Conservation (phyloP, 2,113 vertebrate genomes). For the Mastomys natalensis region DNA sequence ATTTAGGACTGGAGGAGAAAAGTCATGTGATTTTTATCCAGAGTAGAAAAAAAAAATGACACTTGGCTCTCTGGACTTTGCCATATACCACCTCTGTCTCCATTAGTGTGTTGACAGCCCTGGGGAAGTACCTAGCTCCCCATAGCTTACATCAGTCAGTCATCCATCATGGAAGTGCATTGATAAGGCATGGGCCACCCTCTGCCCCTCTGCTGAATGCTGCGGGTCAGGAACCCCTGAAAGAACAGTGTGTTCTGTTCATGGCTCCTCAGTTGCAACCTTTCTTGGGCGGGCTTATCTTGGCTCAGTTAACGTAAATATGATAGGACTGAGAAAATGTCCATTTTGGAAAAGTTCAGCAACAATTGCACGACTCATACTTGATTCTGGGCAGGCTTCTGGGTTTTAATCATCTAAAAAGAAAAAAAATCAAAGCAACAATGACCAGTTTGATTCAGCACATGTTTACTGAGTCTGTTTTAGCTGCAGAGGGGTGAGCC, state of each 20-base stretch:
- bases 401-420: constrained; percentile 62
- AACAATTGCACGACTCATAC: constrained; percentile 64
- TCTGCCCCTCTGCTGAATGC: neutral
- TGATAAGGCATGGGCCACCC: neutral
- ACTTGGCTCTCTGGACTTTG: constrained; percentile 6
- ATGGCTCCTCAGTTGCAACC: constrained; percentile 12
- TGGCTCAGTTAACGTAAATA: constrained; percentile 30
- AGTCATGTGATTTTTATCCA: neutral
- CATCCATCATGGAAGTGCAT: neutral
- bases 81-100: neutral
- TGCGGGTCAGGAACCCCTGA: neutral
- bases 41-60: constrained; percentile 11
- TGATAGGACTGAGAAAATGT: constrained; percentile 61
- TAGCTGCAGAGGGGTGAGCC: neutral
- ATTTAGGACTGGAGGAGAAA: neutral
- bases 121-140: neutral
- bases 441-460: constrained; percentile 45
- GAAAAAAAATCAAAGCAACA: constrained; percentile 38
- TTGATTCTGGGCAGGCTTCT: constrained; percentile 68
- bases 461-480: constrained; percentile 54
- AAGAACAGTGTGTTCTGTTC: neutral
- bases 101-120: neutral
- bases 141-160: neutral
- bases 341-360: constrained; percentile 35
- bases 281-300: constrained; percentile 24